phyloP scores from a whole-genome alignment of 2,797 vertebrate genomes.

The Sebastes miniatus region DNA sequence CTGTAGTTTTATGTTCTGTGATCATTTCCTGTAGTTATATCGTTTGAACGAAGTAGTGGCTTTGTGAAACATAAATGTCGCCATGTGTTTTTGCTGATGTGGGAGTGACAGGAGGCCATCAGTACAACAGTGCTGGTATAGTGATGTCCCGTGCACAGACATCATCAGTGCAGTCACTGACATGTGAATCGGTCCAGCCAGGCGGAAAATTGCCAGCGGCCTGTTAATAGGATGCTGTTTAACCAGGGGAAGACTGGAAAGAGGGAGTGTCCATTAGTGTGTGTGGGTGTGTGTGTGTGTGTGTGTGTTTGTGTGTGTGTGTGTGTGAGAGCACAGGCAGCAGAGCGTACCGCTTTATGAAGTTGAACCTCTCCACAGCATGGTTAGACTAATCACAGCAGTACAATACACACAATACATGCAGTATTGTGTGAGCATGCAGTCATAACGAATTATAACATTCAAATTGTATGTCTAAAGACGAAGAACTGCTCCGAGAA shows the following conservation, averaged over 20 bases:
- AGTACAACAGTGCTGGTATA: not conserved
- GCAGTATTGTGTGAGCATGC: not conserved
- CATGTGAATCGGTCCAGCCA: conserved; percentile 65
- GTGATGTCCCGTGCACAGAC: conserved; percentile 26
- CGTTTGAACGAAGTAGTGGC: no score
- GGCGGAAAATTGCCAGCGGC: conserved; percentile 70
- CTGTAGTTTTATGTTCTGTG: not conserved
- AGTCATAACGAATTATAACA: not conserved
- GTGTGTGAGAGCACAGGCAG: not conserved
- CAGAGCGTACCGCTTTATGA: not conserved
- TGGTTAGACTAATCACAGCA: not conserved
- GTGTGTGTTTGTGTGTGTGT: not conserved
- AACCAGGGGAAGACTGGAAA: conserved; percentile 44
- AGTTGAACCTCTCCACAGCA: conserved; percentile 10
- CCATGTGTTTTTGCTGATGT: conserved; percentile 1
- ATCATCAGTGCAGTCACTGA: conserved; percentile 53
- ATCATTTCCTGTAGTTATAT: not conserved
- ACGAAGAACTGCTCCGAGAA: not conserved
- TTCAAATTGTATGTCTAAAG: not conserved
- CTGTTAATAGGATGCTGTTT: conserved; percentile 64
- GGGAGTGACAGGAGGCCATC: not conserved
- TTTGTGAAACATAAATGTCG: conserved; percentile 6
- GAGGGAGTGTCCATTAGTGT: not conserved
- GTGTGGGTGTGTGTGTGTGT: conserved; percentile 7
- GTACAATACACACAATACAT: not conserved